Conservation (phyloP, 2,888 invertebrate genomes). For the Rhogogaster chlorosoma region DNA sequence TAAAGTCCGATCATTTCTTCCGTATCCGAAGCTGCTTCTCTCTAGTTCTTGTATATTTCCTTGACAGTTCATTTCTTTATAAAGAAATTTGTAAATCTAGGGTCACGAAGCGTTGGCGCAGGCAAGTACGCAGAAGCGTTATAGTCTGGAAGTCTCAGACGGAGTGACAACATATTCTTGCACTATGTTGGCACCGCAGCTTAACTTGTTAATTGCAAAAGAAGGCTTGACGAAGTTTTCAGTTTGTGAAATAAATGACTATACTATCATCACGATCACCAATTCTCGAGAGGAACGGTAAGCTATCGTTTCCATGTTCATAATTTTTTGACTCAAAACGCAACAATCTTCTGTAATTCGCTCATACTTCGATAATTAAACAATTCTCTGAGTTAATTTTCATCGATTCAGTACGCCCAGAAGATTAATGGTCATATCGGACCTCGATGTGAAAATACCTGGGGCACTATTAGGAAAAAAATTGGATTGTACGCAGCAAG, state of each 20-base stretch:
- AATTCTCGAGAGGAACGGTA: constrained; percentile 88
- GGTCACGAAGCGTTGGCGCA: constrained; percentile 89
- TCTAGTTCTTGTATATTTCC: not conserved
- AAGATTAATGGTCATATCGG: constrained; percentile 91
- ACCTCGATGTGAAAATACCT: constrained; percentile 85
- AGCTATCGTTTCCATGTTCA: constrained; percentile 73
- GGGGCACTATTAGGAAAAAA: constrained; percentile 87
- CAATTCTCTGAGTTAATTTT: not conserved
- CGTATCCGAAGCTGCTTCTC: not conserved
- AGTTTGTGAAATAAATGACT: constrained; percentile 89
- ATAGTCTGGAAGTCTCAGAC: constrained; percentile 92
- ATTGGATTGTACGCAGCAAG: constrained; percentile 86
- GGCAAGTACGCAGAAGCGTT: constrained; percentile 85
- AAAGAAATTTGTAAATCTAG: constrained; percentile 62
- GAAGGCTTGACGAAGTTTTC: constrained; percentile 85
- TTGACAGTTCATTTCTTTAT: not conserved
- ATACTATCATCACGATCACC: constrained; percentile 90
- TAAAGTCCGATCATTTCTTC: not conserved
- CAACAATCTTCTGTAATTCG: constrained; percentile 22
- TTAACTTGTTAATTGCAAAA: constrained; percentile 81
- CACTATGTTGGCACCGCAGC: constrained; percentile 94
- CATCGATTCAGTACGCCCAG: constrained; percentile 77
- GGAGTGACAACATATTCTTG: constrained; percentile 91
- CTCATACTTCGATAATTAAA: constrained; percentile 39
- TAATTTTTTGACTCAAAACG: not conserved